Conservation (phyloP, 1,140 invertebrate species). For the Campoletis sonorensis region DNA sequence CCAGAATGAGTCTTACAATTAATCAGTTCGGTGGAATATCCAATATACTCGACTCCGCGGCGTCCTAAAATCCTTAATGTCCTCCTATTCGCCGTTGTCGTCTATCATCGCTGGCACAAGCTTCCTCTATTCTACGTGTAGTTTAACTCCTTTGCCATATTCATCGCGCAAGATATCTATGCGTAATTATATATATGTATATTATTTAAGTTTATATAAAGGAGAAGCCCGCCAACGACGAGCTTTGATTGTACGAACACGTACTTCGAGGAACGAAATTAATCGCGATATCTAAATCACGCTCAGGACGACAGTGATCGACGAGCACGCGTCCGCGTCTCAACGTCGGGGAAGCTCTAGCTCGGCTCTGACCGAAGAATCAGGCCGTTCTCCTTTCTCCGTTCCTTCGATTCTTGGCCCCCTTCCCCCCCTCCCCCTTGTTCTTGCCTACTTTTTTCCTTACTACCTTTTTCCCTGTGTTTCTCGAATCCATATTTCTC, state of each 20-base stretch:
- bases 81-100: slow-evolving; percentile 14
- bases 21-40: slow-evolving; percentile 57
- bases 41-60: slow-evolving; percentile 60
- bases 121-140: slow-evolving; percentile 56
- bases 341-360: neutral
- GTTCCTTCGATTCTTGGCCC: slow-evolving; percentile 25
- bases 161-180: neutral
- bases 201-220: slow-evolving; percentile 9
- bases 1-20: slow-evolving; percentile 52
- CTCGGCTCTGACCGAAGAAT: slow-evolving; percentile 11
- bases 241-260: slow-evolving; percentile 14
- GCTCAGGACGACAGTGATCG: slow-evolving; percentile 58
- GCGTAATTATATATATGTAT: neutral
- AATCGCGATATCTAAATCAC: slow-evolving; percentile 66
- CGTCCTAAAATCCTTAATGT: slow-evolving; percentile 20
- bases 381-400: slow-evolving; percentile 35
- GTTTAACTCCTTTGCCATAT: neutral
- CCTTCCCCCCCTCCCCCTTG: neutral
- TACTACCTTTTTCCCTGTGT: neutral
- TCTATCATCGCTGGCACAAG: slow-evolving; percentile 49
- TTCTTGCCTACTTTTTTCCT: slow-evolving; percentile 13
- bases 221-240: slow-evolving; percentile 3
- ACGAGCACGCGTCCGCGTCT: slow-evolving; percentile 52
- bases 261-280: slow-evolving; percentile 59
- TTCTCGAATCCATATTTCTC: slow-evolving; percentile 7